Percentiles rank a stretch among this genome's conserved stretches.
Conservation (phyloP, 2,797 vertebrate species). For the Gadopsis bispinosus region DNA sequence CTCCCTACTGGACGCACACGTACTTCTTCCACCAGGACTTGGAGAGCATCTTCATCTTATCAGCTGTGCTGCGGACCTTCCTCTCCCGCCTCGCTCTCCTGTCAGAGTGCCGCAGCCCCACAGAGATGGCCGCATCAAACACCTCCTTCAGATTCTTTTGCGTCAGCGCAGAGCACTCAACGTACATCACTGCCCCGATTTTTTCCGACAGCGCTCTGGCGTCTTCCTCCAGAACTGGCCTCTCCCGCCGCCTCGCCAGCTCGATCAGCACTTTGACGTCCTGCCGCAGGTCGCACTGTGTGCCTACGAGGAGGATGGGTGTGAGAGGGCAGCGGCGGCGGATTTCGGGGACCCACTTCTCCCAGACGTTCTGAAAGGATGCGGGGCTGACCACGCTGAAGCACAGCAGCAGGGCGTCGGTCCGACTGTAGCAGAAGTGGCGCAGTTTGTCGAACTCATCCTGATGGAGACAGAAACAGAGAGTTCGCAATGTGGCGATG, state of each 20-base stretch:
- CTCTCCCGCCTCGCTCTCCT: slow-evolving; percentile 80
- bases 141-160: slow-evolving; percentile 93
- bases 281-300: slow-evolving; percentile 90
- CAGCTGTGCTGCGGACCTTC: slow-evolving; percentile 86
- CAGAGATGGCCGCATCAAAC: slow-evolving; percentile 88
- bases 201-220: slow-evolving; percentile 85
- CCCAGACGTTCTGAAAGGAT: slow-evolving; percentile 90
- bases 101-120: slow-evolving; percentile 84
- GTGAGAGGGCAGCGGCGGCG: slow-evolving; percentile 86
- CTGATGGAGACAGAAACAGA: slow-evolving; percentile 71
- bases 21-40: slow-evolving; percentile 93
- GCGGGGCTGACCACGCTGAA: slow-evolving; percentile 91
- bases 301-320: slow-evolving; percentile 89
- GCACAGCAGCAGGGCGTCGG: slow-evolving; percentile 89
- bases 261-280: slow-evolving; percentile 92
- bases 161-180: slow-evolving; percentile 90
- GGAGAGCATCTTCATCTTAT: slow-evolving; percentile 90
- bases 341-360: slow-evolving; percentile 90
- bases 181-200: slow-evolving; percentile 85
- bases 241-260: slow-evolving; percentile 84
- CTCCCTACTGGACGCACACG: slow-evolving; percentile 84
- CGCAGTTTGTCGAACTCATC: slow-evolving; percentile 91
- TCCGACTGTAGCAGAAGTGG: slow-evolving; percentile 90
- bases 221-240: slow-evolving; percentile 84
- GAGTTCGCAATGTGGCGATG: background rate